These are phyloP conservation scores for Chloroclystis v-ata DNA, from an alignment of 2,888 invertebrate species.

Conservation along the genomic window DNA sequence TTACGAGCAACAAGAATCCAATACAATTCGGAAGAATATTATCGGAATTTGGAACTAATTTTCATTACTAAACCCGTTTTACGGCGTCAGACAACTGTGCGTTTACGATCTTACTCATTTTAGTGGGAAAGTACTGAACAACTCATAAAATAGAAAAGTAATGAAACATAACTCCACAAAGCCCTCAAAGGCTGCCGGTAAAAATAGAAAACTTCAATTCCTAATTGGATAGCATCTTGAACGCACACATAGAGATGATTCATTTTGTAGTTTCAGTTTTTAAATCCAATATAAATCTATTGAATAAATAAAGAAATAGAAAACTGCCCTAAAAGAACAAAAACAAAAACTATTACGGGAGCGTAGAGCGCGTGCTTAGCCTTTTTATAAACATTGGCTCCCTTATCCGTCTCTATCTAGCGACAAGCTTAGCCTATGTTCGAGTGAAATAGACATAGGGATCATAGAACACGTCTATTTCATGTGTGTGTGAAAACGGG, in stretches of 20 bases:
- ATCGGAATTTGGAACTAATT: slow-evolving; percentile 12
- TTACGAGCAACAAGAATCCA: slow-evolving; percentile 8
- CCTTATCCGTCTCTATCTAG: slow-evolving; percentile 39
- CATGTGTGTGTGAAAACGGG: slow-evolving; percentile 50
- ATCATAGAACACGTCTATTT: slow-evolving; percentile 54
- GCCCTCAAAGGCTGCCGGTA: background rate
- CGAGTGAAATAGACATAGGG: slow-evolving; percentile 54
- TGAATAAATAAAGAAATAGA: slow-evolving; percentile 4
- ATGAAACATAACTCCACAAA: background rate
- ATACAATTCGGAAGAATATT: slow-evolving; percentile 6
- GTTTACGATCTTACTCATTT: slow-evolving; percentile 31
- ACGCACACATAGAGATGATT: too few relatives aligned
- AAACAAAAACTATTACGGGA: slow-evolving; percentile 8
- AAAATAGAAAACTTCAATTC: background rate
- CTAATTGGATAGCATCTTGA: background rate
- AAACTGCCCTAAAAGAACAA: slow-evolving; percentile 4
- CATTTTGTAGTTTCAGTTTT: too few relatives aligned
- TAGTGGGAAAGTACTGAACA: slow-evolving; percentile 1
- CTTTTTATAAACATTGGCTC: slow-evolving; percentile 21
- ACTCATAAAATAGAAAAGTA: slow-evolving; percentile 8
- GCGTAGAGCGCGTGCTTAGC: slow-evolving; percentile 23
- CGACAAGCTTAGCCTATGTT: slow-evolving; percentile 19
- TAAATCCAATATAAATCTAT: too few relatives aligned
- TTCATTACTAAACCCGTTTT: slow-evolving; percentile 11
- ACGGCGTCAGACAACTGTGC: slow-evolving; percentile 21